Percentiles rank a stretch among this genome's conserved stretches.
Evolutionary conservation across 2,797 vertebrate species (phyloP).

Genomic region (Loris lydekkerianus): DNA sequence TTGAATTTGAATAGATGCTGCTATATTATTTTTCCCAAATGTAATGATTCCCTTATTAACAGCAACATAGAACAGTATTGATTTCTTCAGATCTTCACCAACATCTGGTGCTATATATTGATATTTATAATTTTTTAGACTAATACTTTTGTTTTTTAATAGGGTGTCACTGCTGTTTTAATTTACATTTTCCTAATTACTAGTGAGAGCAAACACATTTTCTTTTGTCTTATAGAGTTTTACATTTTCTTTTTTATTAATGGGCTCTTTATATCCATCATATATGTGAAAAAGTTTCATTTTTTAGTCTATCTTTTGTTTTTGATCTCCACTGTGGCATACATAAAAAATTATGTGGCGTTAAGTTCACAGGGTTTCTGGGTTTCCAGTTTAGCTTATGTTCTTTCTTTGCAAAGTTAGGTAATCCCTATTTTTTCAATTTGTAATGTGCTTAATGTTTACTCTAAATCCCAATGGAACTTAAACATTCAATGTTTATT

Average conservation of each 20-base stretch:
- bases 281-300: neutral
- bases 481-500: slow-evolving; percentile 8
- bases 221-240: slow-evolving; percentile 2
- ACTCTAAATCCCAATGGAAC: slow-evolving; percentile 25
- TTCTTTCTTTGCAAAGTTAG: neutral
- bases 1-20: slow-evolving; percentile 17
- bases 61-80: slow-evolving; percentile 8
- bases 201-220: neutral
- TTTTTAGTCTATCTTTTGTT: slow-evolving; percentile 16
- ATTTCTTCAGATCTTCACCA: slow-evolving; percentile 33
- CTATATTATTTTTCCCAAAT: slow-evolving; percentile 54
- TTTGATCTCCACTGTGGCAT: neutral
- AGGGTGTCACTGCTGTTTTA: slow-evolving; percentile 5
- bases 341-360: neutral
- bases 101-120: neutral
- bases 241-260: slow-evolving; percentile 24
- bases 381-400: neutral
- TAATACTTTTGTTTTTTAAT: neutral
- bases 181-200: neutral
- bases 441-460: slow-evolving; percentile 13
- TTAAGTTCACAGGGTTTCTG: slow-evolving; percentile 7
- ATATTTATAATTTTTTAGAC: neutral
- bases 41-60: slow-evolving; percentile 9
- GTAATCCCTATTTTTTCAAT: neutral
- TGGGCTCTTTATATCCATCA: neutral